Evolutionary conservation across 1,140 invertebrate genomes (phyloP).

Genomic region (Brachionus sp.): DNA sequence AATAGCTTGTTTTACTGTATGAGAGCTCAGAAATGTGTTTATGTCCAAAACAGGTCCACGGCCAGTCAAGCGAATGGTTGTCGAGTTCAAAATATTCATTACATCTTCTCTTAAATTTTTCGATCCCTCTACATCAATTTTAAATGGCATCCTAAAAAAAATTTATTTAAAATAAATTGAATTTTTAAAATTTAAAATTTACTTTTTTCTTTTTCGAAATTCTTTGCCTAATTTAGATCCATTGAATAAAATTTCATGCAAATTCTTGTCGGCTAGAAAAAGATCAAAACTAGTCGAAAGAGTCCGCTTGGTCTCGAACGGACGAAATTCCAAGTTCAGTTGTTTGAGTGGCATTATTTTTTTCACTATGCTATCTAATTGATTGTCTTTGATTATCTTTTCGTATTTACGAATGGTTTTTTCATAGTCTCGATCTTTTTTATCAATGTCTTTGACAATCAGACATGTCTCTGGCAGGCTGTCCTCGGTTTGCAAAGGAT

Average conservation of each 20-base stretch:
- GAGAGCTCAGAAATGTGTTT: constrained; percentile 30
- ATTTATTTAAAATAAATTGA: background rate
- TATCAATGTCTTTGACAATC: constrained; percentile 43
- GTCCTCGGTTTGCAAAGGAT: background rate
- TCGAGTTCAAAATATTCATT: constrained; percentile 15
- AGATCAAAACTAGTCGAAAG: constrained; percentile 39
- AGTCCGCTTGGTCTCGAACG: constrained; percentile 7
- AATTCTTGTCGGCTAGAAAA: constrained; percentile 26
- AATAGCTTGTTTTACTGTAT: constrained; percentile 2
- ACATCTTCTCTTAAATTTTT: constrained; percentile 42
- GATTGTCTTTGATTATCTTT: constrained; percentile 18
- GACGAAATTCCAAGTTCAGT: constrained; percentile 34
- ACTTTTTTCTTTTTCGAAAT: constrained; percentile 31
- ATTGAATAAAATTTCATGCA: constrained; percentile 35
- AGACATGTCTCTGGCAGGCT: background rate
- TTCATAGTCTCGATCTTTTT: constrained; percentile 41
- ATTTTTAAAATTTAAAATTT: background rate
- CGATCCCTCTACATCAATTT: constrained; percentile 13
- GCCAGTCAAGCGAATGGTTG: constrained; percentile 13
- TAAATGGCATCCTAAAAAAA: constrained; percentile 32
- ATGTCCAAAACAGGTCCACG: constrained; percentile 7
- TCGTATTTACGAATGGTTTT: constrained; percentile 39
- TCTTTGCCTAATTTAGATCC: constrained; percentile 34
- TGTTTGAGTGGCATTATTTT: constrained; percentile 26
- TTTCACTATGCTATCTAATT: background rate